Evolutionary conservation across 2,113 vertebrate genomes (phyloP).

Genomic region (Sphaerodactylus townsendi): DNA sequence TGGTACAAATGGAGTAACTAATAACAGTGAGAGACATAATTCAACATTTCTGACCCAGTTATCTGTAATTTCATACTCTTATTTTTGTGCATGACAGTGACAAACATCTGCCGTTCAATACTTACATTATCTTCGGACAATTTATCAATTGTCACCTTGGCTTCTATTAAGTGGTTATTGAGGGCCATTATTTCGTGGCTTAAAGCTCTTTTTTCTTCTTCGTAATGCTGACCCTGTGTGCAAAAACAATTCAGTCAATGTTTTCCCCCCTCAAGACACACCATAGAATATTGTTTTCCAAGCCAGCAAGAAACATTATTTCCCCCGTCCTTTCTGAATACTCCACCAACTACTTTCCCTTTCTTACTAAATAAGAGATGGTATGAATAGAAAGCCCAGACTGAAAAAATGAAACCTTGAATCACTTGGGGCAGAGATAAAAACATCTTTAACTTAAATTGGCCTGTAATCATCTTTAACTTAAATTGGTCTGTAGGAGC

Average conservation of each 20-base stretch:
- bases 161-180: conserved; percentile 95
- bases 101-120: conserved; percentile 47
- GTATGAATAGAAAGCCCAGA: background rate
- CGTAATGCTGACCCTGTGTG: conserved; percentile 88
- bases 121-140: conserved; percentile 95
- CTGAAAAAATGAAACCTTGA: background rate
- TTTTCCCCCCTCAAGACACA: conserved; percentile 1
- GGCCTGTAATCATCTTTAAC: no score
- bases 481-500: no score
- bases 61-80: background rate
- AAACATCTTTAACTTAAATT: background rate
- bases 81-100: conserved; percentile 28
- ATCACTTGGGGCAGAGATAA: background rate
- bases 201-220: conserved; percentile 93
- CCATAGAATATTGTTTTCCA: conserved; percentile 2
- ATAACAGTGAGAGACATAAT: background rate
- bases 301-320: background rate
- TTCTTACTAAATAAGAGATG: background rate
- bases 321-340: background rate
- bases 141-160: conserved; percentile 95
- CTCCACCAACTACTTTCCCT: background rate
- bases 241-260: conserved; percentile 50
- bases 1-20: background rate
- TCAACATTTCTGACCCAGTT: background rate
- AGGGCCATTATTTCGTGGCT: conserved; percentile 93